Base-by-base conservation (phyloP, 2,797 vertebrate genomes). In the Sebastes iracundus region DNA sequence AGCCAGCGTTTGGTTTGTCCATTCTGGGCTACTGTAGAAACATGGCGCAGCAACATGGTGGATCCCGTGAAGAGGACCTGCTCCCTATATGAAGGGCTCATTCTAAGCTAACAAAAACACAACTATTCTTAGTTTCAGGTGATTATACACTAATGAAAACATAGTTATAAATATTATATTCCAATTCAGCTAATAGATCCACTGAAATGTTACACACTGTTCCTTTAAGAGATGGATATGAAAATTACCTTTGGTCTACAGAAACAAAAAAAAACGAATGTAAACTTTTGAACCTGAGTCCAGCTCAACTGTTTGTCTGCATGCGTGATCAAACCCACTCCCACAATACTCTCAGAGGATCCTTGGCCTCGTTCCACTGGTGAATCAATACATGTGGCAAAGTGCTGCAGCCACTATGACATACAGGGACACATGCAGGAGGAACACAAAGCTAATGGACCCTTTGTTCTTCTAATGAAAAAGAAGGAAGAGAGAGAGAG, bases 301-400 rank as follows among this genome's bases (percentile, higher is more conserved):
- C 22, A 73, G 38, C 32, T 75, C 69, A 65, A 53, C n/a, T 56
- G 30, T 72, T 1, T 70, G 52, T 67, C 16, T 75, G 59, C 72
- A 10, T 59, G 27, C 79, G 59, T 67, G 70, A 67, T 80, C 42
- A 79, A 71, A 62, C 27, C 18, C 58, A 71, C 53, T 46, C 7
- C 67, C 23, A 55, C 35, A 59, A 7, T 70, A 69, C 61, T 77
- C 83, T 83, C 69, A 53, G 56, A 77, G 75, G 84, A 72, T 74
- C 73, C n/a, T 61, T 84, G 72, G 69, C 67, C 72, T 75, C 70
- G 49, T 80, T 78, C 68, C 60, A 79, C 55, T 23, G 14, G n/a
- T 81, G 70, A 83, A 90, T 93, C 89, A 87, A 90, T 90, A 87
- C 33, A 74, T 87, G 72, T 66, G 77, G 64, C 71, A 35, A 75